Evolutionary conservation across 2,888 invertebrate genomes (phyloP).

Genomic region (Dichetophora obliterata): DNA sequence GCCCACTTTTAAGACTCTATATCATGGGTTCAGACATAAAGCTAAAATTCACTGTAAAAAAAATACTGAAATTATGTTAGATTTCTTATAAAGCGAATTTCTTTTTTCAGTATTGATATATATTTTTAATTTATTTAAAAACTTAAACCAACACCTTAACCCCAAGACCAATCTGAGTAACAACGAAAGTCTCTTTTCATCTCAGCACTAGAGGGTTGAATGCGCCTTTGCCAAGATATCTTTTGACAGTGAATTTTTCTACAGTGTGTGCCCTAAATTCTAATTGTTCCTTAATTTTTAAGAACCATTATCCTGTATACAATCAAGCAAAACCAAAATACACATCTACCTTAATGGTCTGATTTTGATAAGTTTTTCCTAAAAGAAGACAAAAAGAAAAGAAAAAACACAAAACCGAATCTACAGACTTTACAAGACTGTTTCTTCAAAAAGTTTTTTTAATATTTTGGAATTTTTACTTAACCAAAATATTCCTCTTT

Average conservation of each 20-base stretch:
- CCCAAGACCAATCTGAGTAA: background rate
- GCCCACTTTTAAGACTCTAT: too few species aligned
- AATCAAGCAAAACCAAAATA: background rate
- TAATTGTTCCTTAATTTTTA: too few species aligned
- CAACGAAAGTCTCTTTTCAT: background rate
- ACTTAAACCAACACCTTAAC: background rate
- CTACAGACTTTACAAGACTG: slow-evolving; percentile 13
- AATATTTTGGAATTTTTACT: slow-evolving; percentile 12
- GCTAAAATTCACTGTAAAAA: background rate
- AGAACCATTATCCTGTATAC: background rate
- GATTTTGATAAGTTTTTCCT: slow-evolving; percentile 18
- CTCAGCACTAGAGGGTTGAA: background rate
- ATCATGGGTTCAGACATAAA: too few species aligned
- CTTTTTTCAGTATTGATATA: too few species aligned
- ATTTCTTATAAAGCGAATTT: background rate
- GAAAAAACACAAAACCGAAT: background rate
- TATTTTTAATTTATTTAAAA: background rate
- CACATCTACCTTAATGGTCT: slow-evolving; percentile 26
- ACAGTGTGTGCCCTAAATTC: background rate
- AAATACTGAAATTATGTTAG: background rate
- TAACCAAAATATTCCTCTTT: too few species aligned
- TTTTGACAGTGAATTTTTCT: background rate
- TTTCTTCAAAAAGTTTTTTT: slow-evolving; percentile 12
- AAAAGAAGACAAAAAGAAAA: background rate
- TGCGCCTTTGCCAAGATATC: background rate